Percentiles rank a stretch among this genome's conserved stretches.
These are phyloP conservation scores for Eurytoma adleriae DNA, from an alignment of 2,888 invertebrate genomes.

Conservation along the genomic window DNA sequence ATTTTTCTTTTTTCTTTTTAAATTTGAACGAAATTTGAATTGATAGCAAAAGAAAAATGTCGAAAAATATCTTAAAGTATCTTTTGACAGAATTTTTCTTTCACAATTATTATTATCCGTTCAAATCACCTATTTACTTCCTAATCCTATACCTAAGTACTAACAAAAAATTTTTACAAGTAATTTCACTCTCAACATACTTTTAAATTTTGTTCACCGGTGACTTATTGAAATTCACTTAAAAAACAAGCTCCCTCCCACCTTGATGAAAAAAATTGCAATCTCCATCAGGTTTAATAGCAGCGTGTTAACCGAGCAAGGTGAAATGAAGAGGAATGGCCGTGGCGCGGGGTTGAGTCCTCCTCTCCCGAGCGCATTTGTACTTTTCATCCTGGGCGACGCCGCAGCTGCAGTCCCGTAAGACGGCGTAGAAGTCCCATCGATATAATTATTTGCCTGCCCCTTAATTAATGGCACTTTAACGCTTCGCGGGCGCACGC, in stretches of 20 bases:
- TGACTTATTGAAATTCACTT: too few species aligned
- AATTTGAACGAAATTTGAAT: too few species aligned
- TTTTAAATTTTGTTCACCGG: too few species aligned
- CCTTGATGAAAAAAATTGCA: neutral
- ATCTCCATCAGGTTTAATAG: neutral
- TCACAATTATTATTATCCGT: too few species aligned
- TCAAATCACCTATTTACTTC: too few species aligned
- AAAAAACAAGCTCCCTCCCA: neutral
- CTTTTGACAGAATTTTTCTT: too few species aligned
- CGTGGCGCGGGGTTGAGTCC: constrained; percentile 2
- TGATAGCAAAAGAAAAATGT: too few species aligned
- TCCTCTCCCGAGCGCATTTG: constrained; percentile 13
- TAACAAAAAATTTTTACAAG: too few species aligned
- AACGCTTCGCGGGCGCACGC: constrained; percentile 61
- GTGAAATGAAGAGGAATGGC: constrained; percentile 29
- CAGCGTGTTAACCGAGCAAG: neutral
- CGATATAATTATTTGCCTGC: constrained; percentile 65
- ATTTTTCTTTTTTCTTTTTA: too few species aligned
- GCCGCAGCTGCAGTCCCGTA: constrained; percentile 60
- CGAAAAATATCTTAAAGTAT: too few species aligned
- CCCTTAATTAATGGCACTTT: constrained; percentile 67
- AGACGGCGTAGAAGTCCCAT: constrained; percentile 54
- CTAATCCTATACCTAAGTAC: too few species aligned
- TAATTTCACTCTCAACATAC: too few species aligned
- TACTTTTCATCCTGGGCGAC: constrained; percentile 61